phyloP scores from a whole-genome alignment of 2,797 vertebrate species.

The Myioborus melanocephalus region DNA sequence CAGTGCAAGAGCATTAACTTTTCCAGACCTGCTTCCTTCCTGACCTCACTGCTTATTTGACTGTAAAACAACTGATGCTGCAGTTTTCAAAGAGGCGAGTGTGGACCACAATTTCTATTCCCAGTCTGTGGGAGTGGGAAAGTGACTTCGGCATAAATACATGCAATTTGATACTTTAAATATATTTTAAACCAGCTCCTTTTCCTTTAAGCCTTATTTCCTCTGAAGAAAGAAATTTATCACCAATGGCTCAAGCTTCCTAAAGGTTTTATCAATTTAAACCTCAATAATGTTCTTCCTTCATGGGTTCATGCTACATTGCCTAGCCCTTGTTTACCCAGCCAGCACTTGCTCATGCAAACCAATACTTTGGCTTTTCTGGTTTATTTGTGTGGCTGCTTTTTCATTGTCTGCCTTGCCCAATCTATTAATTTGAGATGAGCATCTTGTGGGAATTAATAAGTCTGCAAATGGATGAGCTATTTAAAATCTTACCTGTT shows the following conservation, averaged over 20 bases:
- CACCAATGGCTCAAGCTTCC: background rate
- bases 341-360: background rate
- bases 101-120: constrained; percentile 14
- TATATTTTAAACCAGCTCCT: background rate
- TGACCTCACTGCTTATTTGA: constrained; percentile 20
- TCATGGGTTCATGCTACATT: background rate
- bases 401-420: background rate
- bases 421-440: background rate
- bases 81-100: background rate
- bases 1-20: background rate
- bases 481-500: background rate
- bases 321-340: background rate
- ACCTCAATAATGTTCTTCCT: background rate
- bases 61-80: constrained; percentile 30
- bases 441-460: background rate
- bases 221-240: constrained; percentile 22
- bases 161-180: constrained; percentile 37
- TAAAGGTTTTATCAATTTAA: constrained; percentile 38
- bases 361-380: background rate
- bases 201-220: constrained; percentile 26
- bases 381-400: background rate
- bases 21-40: constrained; percentile 6
- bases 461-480: background rate
- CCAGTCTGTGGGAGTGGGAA: constrained; percentile 40
- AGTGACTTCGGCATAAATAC: background rate